Percentiles rank a stretch among this genome's conserved stretches.
Conservation (phyloP, 2,113 vertebrate species). For the Labeo rohita region DNA sequence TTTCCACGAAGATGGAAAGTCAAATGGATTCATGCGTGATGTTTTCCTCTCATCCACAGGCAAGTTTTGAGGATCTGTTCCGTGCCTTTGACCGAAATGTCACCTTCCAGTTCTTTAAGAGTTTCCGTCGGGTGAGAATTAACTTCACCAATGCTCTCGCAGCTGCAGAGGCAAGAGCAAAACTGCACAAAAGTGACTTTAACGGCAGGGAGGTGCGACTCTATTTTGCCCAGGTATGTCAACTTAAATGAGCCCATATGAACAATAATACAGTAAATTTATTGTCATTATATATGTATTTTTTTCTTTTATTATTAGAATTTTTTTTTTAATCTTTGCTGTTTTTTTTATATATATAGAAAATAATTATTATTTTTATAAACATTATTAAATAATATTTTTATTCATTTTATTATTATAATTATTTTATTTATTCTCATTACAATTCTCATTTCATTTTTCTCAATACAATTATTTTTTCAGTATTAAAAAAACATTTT, state of each 20-base stretch:
- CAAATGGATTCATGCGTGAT: not conserved
- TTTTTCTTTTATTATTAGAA: no score
- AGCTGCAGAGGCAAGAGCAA: constrained; percentile 87
- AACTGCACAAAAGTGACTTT: constrained; percentile 90
- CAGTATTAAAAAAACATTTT: no score
- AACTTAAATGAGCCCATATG: not conserved
- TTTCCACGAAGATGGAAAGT: not conserved
- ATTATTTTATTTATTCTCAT: no score
- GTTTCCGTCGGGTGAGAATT: constrained; percentile 91
- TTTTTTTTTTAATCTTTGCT: no score
- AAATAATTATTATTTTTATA: no score
- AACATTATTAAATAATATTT: no score
- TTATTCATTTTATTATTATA: no score
- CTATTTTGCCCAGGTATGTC: constrained; percentile 92
- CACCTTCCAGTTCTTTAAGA: constrained; percentile 96
- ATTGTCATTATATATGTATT: no score
- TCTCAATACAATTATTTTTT: no score
- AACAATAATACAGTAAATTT: no score
- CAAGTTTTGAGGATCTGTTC: constrained; percentile 90
- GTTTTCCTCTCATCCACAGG: constrained; percentile 72
- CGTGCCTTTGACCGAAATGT: constrained; percentile 85
- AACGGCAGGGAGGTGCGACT: constrained; percentile 91
- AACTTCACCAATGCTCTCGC: constrained; percentile 90
- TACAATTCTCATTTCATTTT: no score
- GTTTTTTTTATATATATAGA: no score